These are phyloP conservation scores for Rhynchotus rufescens DNA, from an alignment of 2,797 vertebrate species.

Conservation along the genomic window DNA sequence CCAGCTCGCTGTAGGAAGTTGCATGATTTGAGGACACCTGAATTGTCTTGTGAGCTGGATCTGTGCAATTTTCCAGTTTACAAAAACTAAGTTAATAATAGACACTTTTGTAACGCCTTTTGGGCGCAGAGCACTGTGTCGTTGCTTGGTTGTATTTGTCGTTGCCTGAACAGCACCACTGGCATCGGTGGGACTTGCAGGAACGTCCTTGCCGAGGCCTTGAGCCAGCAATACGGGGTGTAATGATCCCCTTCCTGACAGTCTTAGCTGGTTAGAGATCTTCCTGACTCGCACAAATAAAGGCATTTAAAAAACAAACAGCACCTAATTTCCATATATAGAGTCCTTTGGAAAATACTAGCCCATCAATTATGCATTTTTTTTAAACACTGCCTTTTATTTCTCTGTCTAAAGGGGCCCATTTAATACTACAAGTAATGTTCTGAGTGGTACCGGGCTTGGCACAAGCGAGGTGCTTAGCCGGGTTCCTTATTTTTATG, in stretches of 20 bases:
- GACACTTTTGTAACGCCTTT: neutral
- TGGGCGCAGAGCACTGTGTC: neutral
- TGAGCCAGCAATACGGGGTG: neutral
- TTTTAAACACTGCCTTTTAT: conserved; percentile 15
- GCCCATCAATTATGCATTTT: conserved; percentile 38
- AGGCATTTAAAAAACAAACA: neutral
- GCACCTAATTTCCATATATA: conserved; percentile 3
- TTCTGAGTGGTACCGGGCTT: conserved; percentile 9
- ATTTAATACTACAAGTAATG: neutral
- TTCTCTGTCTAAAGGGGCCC: neutral
- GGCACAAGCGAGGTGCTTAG: conserved; percentile 31
- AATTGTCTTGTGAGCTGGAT: neutral
- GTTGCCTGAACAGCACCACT: neutral
- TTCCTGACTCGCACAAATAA: neutral
- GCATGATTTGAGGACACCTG: neutral
- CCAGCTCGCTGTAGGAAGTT: neutral
- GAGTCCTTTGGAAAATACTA: neutral
- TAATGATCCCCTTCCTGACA: neutral
- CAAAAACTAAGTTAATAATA: neutral
- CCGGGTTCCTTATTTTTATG: conserved; percentile 66
- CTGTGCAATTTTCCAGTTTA: neutral
- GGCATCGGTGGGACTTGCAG: neutral
- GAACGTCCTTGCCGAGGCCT: neutral
- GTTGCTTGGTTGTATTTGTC: neutral
- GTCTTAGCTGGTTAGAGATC: neutral